Base-by-base conservation (phyloP, 2,888 invertebrate genomes). In the Chymomyza procnemis region DNA sequence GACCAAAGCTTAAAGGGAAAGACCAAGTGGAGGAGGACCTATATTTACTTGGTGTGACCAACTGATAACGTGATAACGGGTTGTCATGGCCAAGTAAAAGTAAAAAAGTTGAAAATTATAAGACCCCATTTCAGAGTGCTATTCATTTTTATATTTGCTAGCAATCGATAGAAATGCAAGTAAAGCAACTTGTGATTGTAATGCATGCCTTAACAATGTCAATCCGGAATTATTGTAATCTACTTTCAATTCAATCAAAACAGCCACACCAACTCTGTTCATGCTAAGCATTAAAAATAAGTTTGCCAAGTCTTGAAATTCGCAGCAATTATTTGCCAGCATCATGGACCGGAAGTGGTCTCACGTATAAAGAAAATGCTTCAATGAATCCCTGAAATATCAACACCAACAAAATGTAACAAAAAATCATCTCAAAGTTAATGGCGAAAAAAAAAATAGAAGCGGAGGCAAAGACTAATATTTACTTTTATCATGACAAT, bases 401-500 rank as follows among this genome's bases (percentile, higher is more conserved):
- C 50, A 50, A n/a, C 14, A 60, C 67, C 58, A 47, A 66, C 67
- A 71, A 72, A 80, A 64, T 81, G 80, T 77, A 66, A 76, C 73
- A 69, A 74, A 80, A n/a, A 76, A 73, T 80, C 80, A 58, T 21
- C 16, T 52, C 16, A 55, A 19, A 50, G 50, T 18, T 18, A 50
- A 18, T 9, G 3, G 19, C 14, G 12, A 4, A 16, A 4, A 50
- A 50, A 50, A 50, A 50, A 48, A n/a, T 18, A 41, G 12, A 5
- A 12, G 12, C 34, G 50, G 4, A 16, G 67, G 21, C 63, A 47
- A 69, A 73, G 81, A 81, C 85, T 80, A 86, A 81, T 81, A 81
- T 81, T 81, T 81, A 84, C 82, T 84, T 86, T 87, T 81, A 66
- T 82, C 81, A 86, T 81, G 81, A 81, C 81, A 84, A 81, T 85